Percentiles rank a stretch among this genome's conserved stretches.
These are phyloP conservation scores for Agrilus mali DNA, from an alignment of 2,888 invertebrate species.

Conservation along the genomic window DNA sequence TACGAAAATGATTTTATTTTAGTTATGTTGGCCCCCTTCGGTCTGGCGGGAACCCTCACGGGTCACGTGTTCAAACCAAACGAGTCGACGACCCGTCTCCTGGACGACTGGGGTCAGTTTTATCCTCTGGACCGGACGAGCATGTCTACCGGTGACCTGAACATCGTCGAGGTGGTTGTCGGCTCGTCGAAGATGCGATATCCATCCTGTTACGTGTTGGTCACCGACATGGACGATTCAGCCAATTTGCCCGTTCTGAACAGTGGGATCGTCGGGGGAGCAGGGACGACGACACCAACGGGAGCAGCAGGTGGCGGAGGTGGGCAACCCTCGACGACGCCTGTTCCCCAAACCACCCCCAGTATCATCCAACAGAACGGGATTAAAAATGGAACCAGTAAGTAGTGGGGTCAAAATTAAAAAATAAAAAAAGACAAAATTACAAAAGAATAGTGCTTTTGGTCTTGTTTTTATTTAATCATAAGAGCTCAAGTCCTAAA, in stretches of 20 bases:
- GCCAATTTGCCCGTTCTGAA: constrained; percentile 27
- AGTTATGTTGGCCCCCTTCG: constrained; percentile 94
- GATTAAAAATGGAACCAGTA: constrained; percentile 17
- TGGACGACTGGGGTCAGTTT: constrained; percentile 92
- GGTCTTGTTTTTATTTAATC: too few relatives aligned
- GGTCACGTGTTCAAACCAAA: constrained; percentile 66
- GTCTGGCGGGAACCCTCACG: constrained; percentile 82
- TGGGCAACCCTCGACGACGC: too few relatives aligned
- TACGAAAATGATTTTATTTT: too few relatives aligned
- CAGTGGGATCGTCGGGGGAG: constrained; percentile 2
- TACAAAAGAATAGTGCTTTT: too few relatives aligned
- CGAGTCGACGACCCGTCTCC: constrained; percentile 59
- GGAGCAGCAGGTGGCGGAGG: not conserved
- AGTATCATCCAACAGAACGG: not conserved
- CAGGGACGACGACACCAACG: constrained; percentile 1
- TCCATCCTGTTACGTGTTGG: constrained; percentile 87
- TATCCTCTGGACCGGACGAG: constrained; percentile 67
- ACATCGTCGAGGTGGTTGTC: constrained; percentile 50
- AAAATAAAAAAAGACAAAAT: too few relatives aligned
- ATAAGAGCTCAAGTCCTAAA: too few relatives aligned
- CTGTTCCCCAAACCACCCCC: too few relatives aligned
- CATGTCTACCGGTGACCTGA: constrained; percentile 29
- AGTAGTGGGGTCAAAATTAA: constrained; percentile 4
- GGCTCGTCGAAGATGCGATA: constrained; percentile 92
- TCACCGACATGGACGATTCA: constrained; percentile 72